Evolutionary conservation across 1,140 invertebrate genomes (phyloP).

Genomic region (Bicyclus anynana): DNA sequence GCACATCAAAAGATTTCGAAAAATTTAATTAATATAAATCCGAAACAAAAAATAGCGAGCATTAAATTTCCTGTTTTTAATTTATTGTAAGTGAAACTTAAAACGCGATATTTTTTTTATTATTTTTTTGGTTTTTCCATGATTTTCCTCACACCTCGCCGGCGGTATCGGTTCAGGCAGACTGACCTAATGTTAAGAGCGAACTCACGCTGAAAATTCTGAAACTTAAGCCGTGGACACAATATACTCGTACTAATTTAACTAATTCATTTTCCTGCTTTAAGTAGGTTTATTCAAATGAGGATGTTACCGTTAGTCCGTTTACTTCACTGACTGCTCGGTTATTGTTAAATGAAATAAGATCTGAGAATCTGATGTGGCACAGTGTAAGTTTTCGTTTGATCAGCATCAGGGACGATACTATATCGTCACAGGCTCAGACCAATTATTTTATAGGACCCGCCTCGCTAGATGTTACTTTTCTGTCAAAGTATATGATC

Average conservation of each 20-base stretch:
- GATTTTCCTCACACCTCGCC: slow-evolving; percentile 15
- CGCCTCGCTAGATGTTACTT: too few species aligned
- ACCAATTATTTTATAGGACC: too few species aligned
- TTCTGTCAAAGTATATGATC: too few species aligned
- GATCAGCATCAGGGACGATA: too few species aligned
- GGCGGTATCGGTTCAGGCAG: slow-evolving; percentile 33
- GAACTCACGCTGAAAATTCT: slow-evolving; percentile 44
- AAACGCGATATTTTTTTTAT: not conserved
- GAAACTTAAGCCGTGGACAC: slow-evolving; percentile 49
- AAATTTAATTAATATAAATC: too few species aligned
- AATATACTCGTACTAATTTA: slow-evolving; percentile 22
- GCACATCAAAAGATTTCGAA: too few species aligned
- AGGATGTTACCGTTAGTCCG: slow-evolving; percentile 5
- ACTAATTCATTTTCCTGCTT: slow-evolving; percentile 3
- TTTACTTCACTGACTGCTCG: slow-evolving; percentile 79
- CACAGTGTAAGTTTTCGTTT: too few species aligned
- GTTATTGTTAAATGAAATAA: too few species aligned
- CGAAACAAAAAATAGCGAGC: too few species aligned
- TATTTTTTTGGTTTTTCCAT: slow-evolving; percentile 10
- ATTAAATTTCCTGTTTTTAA: not conserved
- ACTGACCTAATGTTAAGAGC: slow-evolving; percentile 34
- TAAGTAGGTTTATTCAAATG: not conserved
- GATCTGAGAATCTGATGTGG: too few species aligned
- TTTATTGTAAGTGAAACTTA: not conserved
- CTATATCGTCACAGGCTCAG: too few species aligned